A percentile compares a stretch with the other conserved stretches of the same genome.
phyloP scores from a whole-genome alignment of 2,797 vertebrate species.

The Catamblyrhynchus diadema region DNA sequence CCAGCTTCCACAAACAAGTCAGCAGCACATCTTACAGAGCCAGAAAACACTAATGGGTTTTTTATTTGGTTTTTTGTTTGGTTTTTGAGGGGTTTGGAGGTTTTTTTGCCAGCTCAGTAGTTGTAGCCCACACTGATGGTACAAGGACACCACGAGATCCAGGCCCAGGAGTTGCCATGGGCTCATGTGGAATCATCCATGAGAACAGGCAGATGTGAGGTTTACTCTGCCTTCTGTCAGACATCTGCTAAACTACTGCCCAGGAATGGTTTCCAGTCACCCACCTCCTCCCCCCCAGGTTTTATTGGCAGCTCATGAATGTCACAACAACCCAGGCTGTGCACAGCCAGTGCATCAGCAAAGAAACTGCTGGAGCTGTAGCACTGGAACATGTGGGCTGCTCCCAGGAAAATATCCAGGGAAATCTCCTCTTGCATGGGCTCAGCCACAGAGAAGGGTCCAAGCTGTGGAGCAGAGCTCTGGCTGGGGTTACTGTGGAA shows the following conservation, averaged over 20 bases:
- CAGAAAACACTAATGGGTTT: background rate
- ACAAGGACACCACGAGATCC: background rate
- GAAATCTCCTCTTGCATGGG: background rate
- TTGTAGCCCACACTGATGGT: background rate
- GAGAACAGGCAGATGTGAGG: background rate
- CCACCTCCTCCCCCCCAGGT: background rate
- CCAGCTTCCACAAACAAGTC: background rate
- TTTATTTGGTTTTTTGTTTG: background rate
- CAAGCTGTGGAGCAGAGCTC: background rate
- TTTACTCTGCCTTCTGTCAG: background rate
- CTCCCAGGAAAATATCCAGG: background rate
- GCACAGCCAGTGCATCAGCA: background rate
- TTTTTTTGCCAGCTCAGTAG: background rate
- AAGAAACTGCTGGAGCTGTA: background rate
- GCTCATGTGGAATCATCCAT: background rate
- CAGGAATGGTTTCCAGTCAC: background rate
- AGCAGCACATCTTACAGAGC: background rate
- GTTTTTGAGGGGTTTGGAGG: background rate
- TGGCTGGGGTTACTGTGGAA: background rate
- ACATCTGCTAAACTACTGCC: background rate
- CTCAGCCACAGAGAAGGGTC: background rate
- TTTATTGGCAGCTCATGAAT: background rate
- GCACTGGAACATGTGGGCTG: background rate
- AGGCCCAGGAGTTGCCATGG: background rate
- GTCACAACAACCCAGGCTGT: background rate